A percentile compares a stretch with the other conserved stretches of the same genome.
phyloP scores from a whole-genome alignment of 2,888 invertebrate species.

The Gymnoscelis rufifasciata region DNA sequence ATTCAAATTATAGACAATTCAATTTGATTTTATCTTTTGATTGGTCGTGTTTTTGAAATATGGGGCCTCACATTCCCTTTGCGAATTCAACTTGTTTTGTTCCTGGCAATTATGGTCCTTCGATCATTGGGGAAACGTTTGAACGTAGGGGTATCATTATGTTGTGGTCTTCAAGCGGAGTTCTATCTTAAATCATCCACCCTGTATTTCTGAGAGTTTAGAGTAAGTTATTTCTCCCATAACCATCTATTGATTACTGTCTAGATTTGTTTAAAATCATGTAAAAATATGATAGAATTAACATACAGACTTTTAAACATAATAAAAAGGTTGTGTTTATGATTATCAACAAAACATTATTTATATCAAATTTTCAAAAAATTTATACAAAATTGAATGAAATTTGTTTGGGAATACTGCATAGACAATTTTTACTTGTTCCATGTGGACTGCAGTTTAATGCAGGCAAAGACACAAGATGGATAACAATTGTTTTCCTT shows the following conservation, averaged over 20 bases:
- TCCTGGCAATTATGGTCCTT: constrained; percentile 62
- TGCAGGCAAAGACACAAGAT: too few species aligned
- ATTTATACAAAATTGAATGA: too few species aligned
- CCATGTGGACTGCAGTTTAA: too few species aligned
- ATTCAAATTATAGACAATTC: constrained; percentile 27
- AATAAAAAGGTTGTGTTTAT: too few species aligned
- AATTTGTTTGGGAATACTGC: too few species aligned
- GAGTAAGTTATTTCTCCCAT: neutral
- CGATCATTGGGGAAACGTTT: constrained; percentile 60
- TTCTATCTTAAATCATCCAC: constrained; percentile 17
- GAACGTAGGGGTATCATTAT: constrained; percentile 34
- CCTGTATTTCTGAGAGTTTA: constrained; percentile 1
- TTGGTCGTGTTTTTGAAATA: constrained; percentile 26
- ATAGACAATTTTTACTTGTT: too few species aligned
- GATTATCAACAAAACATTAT: too few species aligned
- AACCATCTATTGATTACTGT: neutral
- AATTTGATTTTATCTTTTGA: constrained; percentile 27
- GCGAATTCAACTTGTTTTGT: constrained; percentile 59
- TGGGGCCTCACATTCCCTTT: constrained; percentile 24
- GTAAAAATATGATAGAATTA: too few species aligned
- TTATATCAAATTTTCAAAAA: too few species aligned
- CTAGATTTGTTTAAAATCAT: too few species aligned
- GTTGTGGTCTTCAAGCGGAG: constrained; percentile 11
- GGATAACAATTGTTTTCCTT: too few species aligned
- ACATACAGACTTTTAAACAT: too few species aligned